Evolutionary conservation across 2,113 vertebrate species (phyloP).

Genomic region (Monarcha castaneiventris): DNA sequence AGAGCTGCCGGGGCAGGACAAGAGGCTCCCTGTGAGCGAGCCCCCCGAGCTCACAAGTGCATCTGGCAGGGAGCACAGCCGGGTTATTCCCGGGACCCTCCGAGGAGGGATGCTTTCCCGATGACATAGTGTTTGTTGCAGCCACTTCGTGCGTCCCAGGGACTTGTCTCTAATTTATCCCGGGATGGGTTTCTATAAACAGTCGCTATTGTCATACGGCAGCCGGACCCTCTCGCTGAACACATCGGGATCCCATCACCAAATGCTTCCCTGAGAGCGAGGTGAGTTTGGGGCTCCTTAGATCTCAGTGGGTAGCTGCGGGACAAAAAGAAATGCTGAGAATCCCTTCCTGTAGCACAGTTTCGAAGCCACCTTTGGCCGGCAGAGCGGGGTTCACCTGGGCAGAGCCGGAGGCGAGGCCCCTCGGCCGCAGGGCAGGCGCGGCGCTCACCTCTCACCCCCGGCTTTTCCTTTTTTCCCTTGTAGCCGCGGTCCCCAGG

Average conservation of each 20-base stretch:
- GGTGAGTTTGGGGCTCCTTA: neutral
- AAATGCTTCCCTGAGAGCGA: accelerated
- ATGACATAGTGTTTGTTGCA: neutral
- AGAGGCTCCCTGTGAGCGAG: neutral
- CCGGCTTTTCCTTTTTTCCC: neutral
- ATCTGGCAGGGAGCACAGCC: neutral
- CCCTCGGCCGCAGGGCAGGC: neutral
- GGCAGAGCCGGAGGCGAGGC: neutral
- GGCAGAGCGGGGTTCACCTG: neutral
- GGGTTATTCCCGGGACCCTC: neutral
- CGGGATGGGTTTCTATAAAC: neutral
- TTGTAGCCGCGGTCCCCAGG: neutral
- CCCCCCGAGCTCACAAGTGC: accelerated
- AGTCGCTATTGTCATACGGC: neutral
- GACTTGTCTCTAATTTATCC: neutral
- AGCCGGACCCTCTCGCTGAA: neutral
- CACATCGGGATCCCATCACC: neutral
- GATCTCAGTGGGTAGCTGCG: neutral
- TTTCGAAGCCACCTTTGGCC: neutral
- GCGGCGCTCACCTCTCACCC: neutral
- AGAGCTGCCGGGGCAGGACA: neutral
- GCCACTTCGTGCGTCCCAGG: neutral
- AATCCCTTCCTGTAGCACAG: accelerated
- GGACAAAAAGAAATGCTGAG: neutral
- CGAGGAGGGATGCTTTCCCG: neutral